These are phyloP conservation scores for Stichodactyla helianthus DNA, from an alignment of 64 coral and sea anemone genomes.

Conservation along the genomic window DNA sequence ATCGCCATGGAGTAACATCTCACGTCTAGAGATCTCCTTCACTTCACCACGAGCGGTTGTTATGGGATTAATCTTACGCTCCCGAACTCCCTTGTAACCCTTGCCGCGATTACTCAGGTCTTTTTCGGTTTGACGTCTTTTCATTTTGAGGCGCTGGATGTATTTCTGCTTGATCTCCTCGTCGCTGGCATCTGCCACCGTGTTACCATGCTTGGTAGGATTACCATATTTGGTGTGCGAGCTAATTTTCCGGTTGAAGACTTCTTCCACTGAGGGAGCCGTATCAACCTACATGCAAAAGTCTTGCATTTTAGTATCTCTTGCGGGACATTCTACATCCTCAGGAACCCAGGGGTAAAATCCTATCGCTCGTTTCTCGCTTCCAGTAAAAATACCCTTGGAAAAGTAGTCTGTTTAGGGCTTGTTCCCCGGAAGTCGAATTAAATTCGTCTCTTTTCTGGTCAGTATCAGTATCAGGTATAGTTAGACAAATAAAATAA, in stretches of 20 bases:
- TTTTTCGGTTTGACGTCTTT: slow-evolving; percentile 73
- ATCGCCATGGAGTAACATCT: slow-evolving; percentile 91
- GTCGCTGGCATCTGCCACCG: neutral
- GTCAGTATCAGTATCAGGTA: too few relatives aligned
- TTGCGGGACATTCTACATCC: too few relatives aligned
- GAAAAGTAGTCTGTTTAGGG: too few relatives aligned
- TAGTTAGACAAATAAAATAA: too few relatives aligned
- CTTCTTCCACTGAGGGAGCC: slow-evolving; percentile 1
- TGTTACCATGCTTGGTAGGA: slow-evolving; percentile 8
- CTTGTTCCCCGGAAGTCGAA: too few relatives aligned
- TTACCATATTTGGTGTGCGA: slow-evolving; percentile 48
- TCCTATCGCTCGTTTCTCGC: too few relatives aligned
- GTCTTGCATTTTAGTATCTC: neutral
- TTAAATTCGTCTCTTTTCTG: too few relatives aligned
- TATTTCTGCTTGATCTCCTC: slow-evolving; percentile 89
- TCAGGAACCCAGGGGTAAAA: too few relatives aligned
- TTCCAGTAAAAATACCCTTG: too few relatives aligned
- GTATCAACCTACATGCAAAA: neutral
- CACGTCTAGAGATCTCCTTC: slow-evolving; percentile 80
- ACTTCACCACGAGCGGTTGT: slow-evolving; percentile 75
- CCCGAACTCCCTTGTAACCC: slow-evolving; percentile 81
- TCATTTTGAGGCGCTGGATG: slow-evolving; percentile 72
- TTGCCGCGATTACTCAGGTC: slow-evolving; percentile 62
- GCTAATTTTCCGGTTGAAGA: slow-evolving; percentile 82
- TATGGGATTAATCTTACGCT: slow-evolving; percentile 80